Evolutionary conservation across 2,797 vertebrate genomes (phyloP), one percentile per base, ranked within the genome.

Genomic region (Centroberyx gerrardi): DNA sequence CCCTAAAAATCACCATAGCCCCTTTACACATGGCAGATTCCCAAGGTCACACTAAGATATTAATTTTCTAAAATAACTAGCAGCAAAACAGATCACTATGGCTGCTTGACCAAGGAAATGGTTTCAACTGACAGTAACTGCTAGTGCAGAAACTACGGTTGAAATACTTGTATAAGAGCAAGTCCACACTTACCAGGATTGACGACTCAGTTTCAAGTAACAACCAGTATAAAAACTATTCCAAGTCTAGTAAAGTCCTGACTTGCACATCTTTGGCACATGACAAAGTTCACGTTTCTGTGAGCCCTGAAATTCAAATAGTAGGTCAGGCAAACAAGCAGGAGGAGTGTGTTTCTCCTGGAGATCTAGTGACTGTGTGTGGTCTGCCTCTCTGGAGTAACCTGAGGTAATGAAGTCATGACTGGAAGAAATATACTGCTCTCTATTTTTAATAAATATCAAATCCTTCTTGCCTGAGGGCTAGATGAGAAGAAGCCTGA

Each of bases 371-470:
- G 74, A 61, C 88, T 93, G 94, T 94, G 94, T 95, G 95, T 94
- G 94, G 94, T 95, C 94, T 15, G 18, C 68, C 77, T 72, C 69
- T 53, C 78, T 83, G 87, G 86, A 90, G 85, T 80, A 93, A 94
- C 86, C 86, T 64, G 71, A 78, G 83, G 90, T 92, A 91, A 92
- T 88, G 90, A 79, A 94, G 88, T 90, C 89, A 92, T 68, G 87
- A 93, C 85, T 92, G 89, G 87, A 88, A 93, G 88, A 94, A 94
- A 94, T 91, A 91, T 82, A 86, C 84, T 71, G 79, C 86, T 91
- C 92, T 91, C 88, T 91, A 91, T 90, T 94, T 94, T 94, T 94
- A 94, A 95, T 95, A 95, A 94, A 94, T 92, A 93, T 89, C 82
- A 92, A 94, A 95, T 94, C 93, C 90, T 83, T 77, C 85, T 86